A percentile compares a stretch with the other conserved stretches of the same genome.
These are phyloP conservation scores for Riptortus pedestris DNA, from an alignment of 1,140 invertebrate genomes.

Conservation along the genomic window DNA sequence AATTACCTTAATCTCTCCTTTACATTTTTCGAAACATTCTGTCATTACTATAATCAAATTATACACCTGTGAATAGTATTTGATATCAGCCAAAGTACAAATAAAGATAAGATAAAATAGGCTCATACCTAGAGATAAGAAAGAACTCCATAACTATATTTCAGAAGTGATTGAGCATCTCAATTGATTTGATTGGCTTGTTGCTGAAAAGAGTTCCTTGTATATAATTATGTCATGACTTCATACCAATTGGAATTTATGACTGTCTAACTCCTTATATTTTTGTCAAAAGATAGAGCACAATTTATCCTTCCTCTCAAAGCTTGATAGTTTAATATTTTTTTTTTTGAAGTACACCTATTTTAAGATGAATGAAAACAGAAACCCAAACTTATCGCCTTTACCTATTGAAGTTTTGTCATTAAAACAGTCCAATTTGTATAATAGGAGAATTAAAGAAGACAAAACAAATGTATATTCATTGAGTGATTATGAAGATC, in stretches of 20 bases:
- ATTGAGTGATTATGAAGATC: constrained; percentile 8
- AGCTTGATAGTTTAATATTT: not conserved
- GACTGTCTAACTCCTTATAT: not conserved
- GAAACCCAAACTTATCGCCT: constrained; percentile 24
- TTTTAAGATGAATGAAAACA: not conserved
- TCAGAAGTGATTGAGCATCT: not conserved
- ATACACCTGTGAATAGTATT: not conserved
- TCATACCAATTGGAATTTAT: not conserved
- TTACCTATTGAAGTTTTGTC: constrained; percentile 25
- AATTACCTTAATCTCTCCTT: not conserved
- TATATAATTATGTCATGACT: not conserved
- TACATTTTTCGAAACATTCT: not conserved
- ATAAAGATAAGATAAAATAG: not conserved
- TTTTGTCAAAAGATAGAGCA: too few species aligned
- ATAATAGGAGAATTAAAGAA: constrained; percentile 23
- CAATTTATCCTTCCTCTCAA: not conserved
- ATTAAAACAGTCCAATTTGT: constrained; percentile 24
- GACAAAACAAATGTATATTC: not conserved
- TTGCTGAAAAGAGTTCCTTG: not conserved
- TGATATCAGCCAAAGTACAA: not conserved
- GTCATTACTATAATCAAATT: not conserved
- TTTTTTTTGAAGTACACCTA: not conserved
- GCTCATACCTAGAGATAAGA: not conserved
- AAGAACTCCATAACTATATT: not conserved
- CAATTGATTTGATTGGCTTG: not conserved